Evolutionary conservation across 2,888 invertebrate genomes (phyloP), one percentile per base, ranked within the genome.

Genomic region (Baronia brevicornis): DNA sequence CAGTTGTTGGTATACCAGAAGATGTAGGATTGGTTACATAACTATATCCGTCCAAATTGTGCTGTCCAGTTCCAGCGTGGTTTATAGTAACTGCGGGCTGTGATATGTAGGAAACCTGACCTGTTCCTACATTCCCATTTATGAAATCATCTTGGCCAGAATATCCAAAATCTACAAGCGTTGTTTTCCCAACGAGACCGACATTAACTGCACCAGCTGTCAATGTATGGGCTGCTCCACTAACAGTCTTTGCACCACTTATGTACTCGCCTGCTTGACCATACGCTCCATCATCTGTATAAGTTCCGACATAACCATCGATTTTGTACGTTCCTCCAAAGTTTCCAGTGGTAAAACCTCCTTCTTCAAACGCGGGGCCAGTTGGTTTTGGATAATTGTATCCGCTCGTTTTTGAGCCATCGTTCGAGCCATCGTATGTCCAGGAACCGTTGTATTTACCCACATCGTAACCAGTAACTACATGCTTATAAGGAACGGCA

Each of bases 141-240:
- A 51, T 47, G 37, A 73, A 74, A 29, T 54, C 61, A 1, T 38
- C 48, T 43, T 75, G 67, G 26, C 72, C 53, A 1, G 53, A 57
- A 33, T 75, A 70, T 26, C 58, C 60, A 12, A 66, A 60, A 33
- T 84, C 84, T 1, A 84, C 53, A 31, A 84, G 55, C 6, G 74
- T 74, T 1, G 84, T 85, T 52, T 84, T 84, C 17, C 85, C 85
- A 4, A 85, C 84, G 19, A 85, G 56, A 13, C 75, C 84, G 6
- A 84, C 79, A 43, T 82, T 85, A 0, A 85, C 64, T 15, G 84
- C 80, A 14, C 84, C 84, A 5, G 80, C 80, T 3, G 82, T 74
- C 11, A 84, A 55, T 25, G 72, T 73, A 28, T 84, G 84, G 4
- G 78, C 70, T 0, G 60, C 62, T 4, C 80, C 79, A 18, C 72